phyloP scores from a whole-genome alignment of 2,888 invertebrate genomes.

The Rhagium mordax region DNA sequence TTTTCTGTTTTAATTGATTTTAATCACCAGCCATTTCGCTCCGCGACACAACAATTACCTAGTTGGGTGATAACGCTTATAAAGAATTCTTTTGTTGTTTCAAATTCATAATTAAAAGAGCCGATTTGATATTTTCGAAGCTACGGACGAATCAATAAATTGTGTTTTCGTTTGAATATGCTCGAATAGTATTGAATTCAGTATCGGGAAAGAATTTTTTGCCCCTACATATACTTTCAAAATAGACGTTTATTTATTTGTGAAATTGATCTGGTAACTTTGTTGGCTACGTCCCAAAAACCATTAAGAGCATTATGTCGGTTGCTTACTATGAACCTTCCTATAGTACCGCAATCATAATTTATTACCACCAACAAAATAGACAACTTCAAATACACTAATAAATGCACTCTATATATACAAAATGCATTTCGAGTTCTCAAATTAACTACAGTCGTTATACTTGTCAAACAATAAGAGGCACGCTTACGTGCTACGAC shows the following conservation, averaged over 20 bases:
- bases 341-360: conserved; percentile 9
- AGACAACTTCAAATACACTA: conserved; percentile 29
- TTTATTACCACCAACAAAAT: conserved; percentile 25
- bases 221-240: neutral
- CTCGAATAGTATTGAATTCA: too few relatives aligned
- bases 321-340: conserved; percentile 33
- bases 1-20: too few relatives aligned
- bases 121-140: too few relatives aligned
- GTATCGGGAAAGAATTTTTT: neutral
- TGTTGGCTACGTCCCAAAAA: conserved; percentile 55
- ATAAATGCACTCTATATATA: conserved; percentile 11
- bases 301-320: conserved; percentile 53
- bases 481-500: neutral
- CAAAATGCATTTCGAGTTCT: conserved; percentile 14
- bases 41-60: too few relatives aligned
- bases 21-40: too few relatives aligned
- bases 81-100: too few relatives aligned
- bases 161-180: too few relatives aligned
- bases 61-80: too few relatives aligned
- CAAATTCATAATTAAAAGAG: too few relatives aligned
- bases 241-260: conserved; percentile 50
- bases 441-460: conserved; percentile 12
- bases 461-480: neutral
- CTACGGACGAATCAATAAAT: too few relatives aligned
- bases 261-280: conserved; percentile 56